Conservation (phyloP, 2,113 vertebrate genomes). For the Poicephalus meyeri region DNA sequence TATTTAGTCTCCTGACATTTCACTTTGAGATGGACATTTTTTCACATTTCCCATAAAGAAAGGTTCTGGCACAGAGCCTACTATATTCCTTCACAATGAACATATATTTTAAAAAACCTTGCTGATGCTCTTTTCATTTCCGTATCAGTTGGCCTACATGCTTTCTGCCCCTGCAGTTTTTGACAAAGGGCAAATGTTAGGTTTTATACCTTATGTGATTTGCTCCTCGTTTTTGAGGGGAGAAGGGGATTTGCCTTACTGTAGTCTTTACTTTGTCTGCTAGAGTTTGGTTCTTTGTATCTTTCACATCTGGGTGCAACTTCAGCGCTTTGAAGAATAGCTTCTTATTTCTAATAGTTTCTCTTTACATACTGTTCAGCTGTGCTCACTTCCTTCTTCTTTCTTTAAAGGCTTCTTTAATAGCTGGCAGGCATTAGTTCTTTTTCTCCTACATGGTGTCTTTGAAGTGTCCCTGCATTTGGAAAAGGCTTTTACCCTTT, state of each 20-base stretch:
- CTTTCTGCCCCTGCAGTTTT: background rate
- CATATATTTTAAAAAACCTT: background rate
- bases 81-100: background rate
- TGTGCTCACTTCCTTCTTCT: background rate
- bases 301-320: background rate
- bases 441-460: background rate
- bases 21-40: background rate
- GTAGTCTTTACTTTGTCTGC: background rate
- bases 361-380: background rate
- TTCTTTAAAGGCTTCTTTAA: background rate
- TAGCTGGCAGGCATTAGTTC: background rate
- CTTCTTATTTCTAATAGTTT: background rate
- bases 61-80: background rate
- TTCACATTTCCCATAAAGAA: background rate
- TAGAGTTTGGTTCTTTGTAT: background rate
- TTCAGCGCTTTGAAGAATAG: background rate
- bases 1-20: background rate
- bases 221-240: fast-evolving
- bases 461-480: slow-evolving; percentile 2
- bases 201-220: background rate
- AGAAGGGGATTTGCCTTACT: background rate
- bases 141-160: background rate
- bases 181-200: background rate
- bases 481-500: background rate
- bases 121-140: background rate